These are phyloP conservation scores for Parotocinclus haroldoi DNA, from an alignment of 2,797 vertebrate species.

Conservation along the genomic window DNA sequence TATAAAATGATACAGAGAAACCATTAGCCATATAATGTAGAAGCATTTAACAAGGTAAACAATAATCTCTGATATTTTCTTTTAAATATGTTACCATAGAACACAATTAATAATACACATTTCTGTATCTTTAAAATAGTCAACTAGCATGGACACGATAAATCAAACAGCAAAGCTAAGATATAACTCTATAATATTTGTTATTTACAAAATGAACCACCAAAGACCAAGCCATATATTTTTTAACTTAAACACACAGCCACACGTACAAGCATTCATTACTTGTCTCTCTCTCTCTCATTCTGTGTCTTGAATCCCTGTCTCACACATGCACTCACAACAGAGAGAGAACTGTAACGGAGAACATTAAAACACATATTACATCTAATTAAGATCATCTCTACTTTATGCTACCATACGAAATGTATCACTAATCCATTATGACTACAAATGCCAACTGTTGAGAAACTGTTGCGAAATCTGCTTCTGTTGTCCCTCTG, in stretches of 20 bases:
- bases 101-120: slow-evolving; percentile 65
- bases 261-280: slow-evolving; percentile 3
- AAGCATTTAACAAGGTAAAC: slow-evolving; percentile 77
- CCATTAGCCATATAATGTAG: slow-evolving; percentile 74
- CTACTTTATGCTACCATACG: slow-evolving; percentile 59
- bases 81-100: slow-evolving; percentile 66
- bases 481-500: slow-evolving; percentile 28
- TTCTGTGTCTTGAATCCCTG: background rate
- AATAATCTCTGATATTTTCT: slow-evolving; percentile 52
- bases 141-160: slow-evolving; percentile 65
- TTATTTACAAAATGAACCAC: slow-evolving; percentile 59
- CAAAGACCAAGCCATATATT: slow-evolving; percentile 31
- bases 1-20: slow-evolving; percentile 83
- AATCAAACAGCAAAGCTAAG: slow-evolving; percentile 69
- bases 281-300: slow-evolving; percentile 1
- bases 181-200: slow-evolving; percentile 55
- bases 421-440: slow-evolving; percentile 74
- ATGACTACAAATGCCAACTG: slow-evolving; percentile 45
- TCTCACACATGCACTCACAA: slow-evolving; percentile 21
- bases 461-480: slow-evolving; percentile 43
- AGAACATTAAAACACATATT: slow-evolving; percentile 48
- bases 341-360: slow-evolving; percentile 40
- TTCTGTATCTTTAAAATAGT: slow-evolving; percentile 62
- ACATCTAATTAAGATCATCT: slow-evolving; percentile 41
- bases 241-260: slow-evolving; percentile 27